Conservation (phyloP, 1,140 invertebrate genomes). For the Psix sp. region DNA sequence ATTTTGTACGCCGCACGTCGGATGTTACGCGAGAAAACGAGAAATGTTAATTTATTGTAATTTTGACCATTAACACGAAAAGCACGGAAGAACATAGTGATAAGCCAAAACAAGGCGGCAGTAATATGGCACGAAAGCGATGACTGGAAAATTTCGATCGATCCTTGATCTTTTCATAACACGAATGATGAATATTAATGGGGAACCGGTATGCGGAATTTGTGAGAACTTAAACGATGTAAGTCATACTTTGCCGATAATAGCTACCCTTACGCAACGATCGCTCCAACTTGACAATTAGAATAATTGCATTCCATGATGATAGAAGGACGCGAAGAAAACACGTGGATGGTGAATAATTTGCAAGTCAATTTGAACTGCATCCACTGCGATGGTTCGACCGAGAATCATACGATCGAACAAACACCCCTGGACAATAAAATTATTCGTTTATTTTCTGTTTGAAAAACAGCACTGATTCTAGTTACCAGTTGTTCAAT, state of each 20-base stretch:
- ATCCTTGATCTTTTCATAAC: slow-evolving; percentile 21
- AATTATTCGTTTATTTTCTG: slow-evolving; percentile 2
- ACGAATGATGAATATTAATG: slow-evolving; percentile 36
- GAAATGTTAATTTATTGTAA: no score
- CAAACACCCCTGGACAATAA: slow-evolving; percentile 2
- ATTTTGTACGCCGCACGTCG: no score
- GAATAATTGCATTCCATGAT: slow-evolving; percentile 66
- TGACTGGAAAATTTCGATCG: slow-evolving; percentile 16
- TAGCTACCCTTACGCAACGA: slow-evolving; percentile 66
- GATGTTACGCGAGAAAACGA: no score
- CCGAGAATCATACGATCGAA: slow-evolving; percentile 17
- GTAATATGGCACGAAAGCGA: no score
- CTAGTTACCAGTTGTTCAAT: no score
- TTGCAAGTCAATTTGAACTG: slow-evolving; percentile 60
- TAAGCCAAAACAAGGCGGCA: no score
- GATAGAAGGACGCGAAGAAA: slow-evolving; percentile 58
- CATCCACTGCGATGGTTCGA: slow-evolving; percentile 16
- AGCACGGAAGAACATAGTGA: no score
- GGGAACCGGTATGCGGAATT: slow-evolving; percentile 29
- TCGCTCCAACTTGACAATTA: slow-evolving; percentile 61
- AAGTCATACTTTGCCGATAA: slow-evolving; percentile 68
- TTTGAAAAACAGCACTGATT: no score
- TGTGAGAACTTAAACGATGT: slow-evolving; percentile 61
- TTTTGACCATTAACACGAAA: no score
- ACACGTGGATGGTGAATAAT: slow-evolving; percentile 55